Conservation (phyloP, 2,888 invertebrate species). For the Panopea generosa region DNA sequence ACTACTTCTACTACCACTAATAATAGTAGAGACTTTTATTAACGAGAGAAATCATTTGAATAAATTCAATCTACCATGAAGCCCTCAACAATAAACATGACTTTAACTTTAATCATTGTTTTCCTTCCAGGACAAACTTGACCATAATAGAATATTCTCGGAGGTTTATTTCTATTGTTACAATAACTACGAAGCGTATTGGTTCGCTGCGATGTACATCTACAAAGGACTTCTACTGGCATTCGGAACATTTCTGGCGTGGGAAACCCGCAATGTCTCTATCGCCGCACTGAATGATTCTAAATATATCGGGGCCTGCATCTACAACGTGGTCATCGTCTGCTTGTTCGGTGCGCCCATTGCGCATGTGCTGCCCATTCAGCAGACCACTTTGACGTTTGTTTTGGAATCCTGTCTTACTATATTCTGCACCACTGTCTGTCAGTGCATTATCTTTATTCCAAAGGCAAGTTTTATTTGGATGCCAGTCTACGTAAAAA, state of each 20-base stretch:
- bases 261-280: constrained; percentile 71
- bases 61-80: no score
- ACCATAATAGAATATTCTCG: constrained; percentile 41
- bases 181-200: constrained; percentile 58
- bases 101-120: no score
- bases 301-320: constrained; percentile 73
- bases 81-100: no score
- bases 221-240: constrained; percentile 74
- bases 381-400: constrained; percentile 63
- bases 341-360: constrained; percentile 71
- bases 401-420: constrained; percentile 61
- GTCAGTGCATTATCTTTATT: constrained; percentile 72
- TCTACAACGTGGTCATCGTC: constrained; percentile 74
- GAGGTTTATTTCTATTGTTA: constrained; percentile 38
- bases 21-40: no score
- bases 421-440: constrained; percentile 71
- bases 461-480: constrained; percentile 68
- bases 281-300: constrained; percentile 75
- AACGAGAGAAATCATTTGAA: no score
- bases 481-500: no score
- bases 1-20: no score
- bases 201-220: constrained; percentile 67
- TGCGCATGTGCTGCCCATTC: constrained; percentile 57
- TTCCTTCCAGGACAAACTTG: constrained; percentile 24
- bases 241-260: constrained; percentile 77